A percentile compares a stretch with the other conserved stretches of the same genome.
Evolutionary conservation across 2,888 invertebrate genomes (phyloP).

Genomic region (Cacoxenus indagator): DNA sequence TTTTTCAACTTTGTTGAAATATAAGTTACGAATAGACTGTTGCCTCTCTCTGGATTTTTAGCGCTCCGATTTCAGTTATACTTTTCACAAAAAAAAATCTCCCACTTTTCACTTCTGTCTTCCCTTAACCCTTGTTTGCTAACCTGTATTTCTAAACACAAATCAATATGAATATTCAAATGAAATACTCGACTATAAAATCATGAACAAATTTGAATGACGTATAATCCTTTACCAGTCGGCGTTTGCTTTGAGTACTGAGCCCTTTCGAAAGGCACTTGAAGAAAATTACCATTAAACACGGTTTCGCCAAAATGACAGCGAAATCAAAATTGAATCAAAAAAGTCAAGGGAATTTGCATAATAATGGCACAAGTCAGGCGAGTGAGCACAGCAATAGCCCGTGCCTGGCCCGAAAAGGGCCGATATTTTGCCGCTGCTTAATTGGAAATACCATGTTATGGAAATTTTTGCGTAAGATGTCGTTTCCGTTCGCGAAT

Average conservation of each 20-base stretch:
- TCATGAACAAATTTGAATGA: slow-evolving; percentile 25
- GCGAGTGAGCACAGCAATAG: background rate
- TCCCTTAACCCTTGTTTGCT: too few species aligned
- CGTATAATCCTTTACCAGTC: background rate
- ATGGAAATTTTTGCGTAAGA: slow-evolving; percentile 51
- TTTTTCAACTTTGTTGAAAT: too few species aligned
- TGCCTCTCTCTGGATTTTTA: too few species aligned
- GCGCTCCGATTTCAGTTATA: too few species aligned
- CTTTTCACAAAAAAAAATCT: too few species aligned
- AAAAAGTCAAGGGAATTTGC: slow-evolving; percentile 47
- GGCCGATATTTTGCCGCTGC: slow-evolving; percentile 37
- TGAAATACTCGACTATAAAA: background rate
- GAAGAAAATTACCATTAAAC: slow-evolving; percentile 57
- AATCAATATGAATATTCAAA: too few species aligned
- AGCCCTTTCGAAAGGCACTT: slow-evolving; percentile 44
- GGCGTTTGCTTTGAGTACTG: background rate
- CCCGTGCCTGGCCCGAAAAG: slow-evolving; percentile 1
- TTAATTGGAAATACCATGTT: slow-evolving; percentile 51
- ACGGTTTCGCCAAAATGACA: slow-evolving; percentile 49
- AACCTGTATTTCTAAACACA: too few species aligned
- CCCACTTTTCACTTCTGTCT: too few species aligned
- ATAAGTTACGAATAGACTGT: too few species aligned
- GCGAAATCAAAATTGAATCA: slow-evolving; percentile 40
- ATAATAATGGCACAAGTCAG: slow-evolving; percentile 58
- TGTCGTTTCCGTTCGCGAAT: slow-evolving; percentile 33